Base-by-base conservation (phyloP, 1,140 invertebrate species). In the Cyclargus thomasi region DNA sequence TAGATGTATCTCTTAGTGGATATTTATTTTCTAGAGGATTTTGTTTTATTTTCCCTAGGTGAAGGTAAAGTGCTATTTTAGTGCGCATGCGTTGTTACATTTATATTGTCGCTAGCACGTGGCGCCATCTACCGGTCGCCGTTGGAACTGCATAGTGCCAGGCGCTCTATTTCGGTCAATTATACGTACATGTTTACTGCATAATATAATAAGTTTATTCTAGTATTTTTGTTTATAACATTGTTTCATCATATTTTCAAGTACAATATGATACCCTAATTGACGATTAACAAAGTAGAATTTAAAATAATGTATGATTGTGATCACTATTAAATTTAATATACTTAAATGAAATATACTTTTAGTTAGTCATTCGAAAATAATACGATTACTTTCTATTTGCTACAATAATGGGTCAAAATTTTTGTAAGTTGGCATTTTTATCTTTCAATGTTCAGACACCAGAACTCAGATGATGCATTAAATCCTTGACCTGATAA, bases 21-120 rank as follows among this genome's bases (percentile, higher is more conserved):
- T 57, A 65, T 59, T 59, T 59, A 70, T 73, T 74, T 75, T 70
- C 70, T 59, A 78, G 70, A 74, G 64, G 70, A 74, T 55, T 35
- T 73, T 73, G 53, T 64, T 73, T 69, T 67, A 69, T 78, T 78
- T 77, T 75, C 78, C 83, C 85, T 88, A 90, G 87, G 85, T 90
- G 87, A 90, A 90, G 87, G 87, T 90, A 81, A 90, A 71, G 71
- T 71, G 78, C 86, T 88, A 90, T 90, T 90, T 87, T 74, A 72
- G 84, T 83, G 80, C 85, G 77, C 81, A 84, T 79, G 76, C 81
- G 82, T 75, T 72, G 71, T 79, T 78, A 72, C 23, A 59, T 67
- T 67, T 59, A 63, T 64, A 63, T 67, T 62, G 65, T 72, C 72
- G 68, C 69, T 63, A 63, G 18, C 75, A 76, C 72, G 76, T 80